These are phyloP conservation scores for Agonum fuliginosum DNA, from an alignment of 2,888 invertebrate species.

Conservation along the genomic window DNA sequence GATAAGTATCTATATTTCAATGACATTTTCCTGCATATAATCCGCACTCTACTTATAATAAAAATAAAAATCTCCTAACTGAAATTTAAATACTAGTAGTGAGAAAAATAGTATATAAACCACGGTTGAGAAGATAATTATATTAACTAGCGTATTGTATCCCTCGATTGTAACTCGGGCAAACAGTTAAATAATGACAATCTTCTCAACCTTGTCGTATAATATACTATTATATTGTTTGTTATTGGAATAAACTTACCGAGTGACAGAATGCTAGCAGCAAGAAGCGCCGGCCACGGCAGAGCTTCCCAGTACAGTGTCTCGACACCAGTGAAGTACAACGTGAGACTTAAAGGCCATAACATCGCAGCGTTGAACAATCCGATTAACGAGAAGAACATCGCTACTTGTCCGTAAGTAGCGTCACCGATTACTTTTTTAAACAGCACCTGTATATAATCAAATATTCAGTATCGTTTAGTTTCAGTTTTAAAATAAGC, in stretches of 20 bases:
- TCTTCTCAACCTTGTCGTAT: too few relatives aligned
- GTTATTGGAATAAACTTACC: conserved; percentile 73
- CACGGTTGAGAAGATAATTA: too few relatives aligned
- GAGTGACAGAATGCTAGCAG: conserved; percentile 86
- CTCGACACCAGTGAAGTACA: conserved; percentile 92
- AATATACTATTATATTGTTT: conserved; percentile 13
- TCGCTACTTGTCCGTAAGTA: conserved; percentile 91
- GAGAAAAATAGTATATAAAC: too few relatives aligned
- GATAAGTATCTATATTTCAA: too few relatives aligned
- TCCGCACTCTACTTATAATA: too few relatives aligned
- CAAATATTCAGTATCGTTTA: conserved; percentile 46
- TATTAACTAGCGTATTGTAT: too few relatives aligned
- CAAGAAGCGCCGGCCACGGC: conserved; percentile 91
- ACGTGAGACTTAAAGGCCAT: conserved; percentile 92
- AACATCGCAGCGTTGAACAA: conserved; percentile 89
- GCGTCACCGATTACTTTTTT: conserved; percentile 96
- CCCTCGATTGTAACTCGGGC: too few relatives aligned
- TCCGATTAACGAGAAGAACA: conserved; percentile 95
- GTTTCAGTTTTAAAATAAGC: conserved; percentile 30
- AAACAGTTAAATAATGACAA: too few relatives aligned
- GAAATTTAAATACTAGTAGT: too few relatives aligned
- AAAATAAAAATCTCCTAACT: too few relatives aligned
- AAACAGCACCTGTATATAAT: conserved; percentile 87
- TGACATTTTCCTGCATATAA: too few relatives aligned
- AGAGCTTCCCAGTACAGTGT: conserved; percentile 86